Evolutionary conservation across 2,113 vertebrate genomes (phyloP).

Genomic region (Scytalopus superciliaris): DNA sequence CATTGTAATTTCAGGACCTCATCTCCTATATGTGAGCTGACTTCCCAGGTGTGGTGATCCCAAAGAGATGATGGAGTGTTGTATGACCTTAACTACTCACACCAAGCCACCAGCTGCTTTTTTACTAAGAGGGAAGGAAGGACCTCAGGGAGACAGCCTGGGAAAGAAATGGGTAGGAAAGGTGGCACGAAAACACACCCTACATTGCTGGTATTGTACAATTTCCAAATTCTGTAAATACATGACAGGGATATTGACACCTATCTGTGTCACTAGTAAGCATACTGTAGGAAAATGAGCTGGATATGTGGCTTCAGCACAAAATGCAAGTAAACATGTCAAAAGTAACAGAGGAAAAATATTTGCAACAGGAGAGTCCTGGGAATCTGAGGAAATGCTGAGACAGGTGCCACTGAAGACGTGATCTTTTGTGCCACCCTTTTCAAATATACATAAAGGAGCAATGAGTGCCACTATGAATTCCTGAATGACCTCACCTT

Average conservation of each 20-base stretch:
- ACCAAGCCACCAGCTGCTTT: background rate
- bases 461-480: background rate
- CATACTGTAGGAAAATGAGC: background rate
- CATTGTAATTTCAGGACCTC: background rate
- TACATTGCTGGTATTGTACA: background rate
- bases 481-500: background rate
- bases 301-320: background rate
- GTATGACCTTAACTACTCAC: background rate
- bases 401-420: background rate
- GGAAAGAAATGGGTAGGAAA: background rate
- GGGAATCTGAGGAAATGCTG: background rate
- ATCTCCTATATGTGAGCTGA: background rate
- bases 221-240: background rate
- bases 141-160: background rate
- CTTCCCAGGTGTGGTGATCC: background rate
- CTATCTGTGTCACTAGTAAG: background rate
- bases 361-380: background rate
- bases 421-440: background rate
- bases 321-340: rapidly evolving
- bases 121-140: background rate
- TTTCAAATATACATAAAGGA: background rate
- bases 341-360: background rate
- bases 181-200: background rate
- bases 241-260: background rate
- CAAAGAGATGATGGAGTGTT: background rate